These are phyloP conservation scores for Nephrocerus scutellatus DNA, from an alignment of 2,888 invertebrate species.

Conservation along the genomic window DNA sequence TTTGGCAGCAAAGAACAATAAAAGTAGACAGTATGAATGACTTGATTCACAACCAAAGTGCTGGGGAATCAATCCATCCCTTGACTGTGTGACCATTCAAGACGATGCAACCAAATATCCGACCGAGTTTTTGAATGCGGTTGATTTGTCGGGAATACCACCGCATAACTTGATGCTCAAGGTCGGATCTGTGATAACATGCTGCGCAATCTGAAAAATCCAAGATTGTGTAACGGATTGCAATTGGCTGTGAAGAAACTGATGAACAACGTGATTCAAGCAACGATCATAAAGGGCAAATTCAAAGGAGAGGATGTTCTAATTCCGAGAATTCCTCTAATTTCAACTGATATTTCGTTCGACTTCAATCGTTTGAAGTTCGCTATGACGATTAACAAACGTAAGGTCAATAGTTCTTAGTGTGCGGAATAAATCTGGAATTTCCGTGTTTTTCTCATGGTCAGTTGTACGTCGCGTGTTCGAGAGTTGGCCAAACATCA, in stretches of 20 bases:
- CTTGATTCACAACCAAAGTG: constrained; percentile 5
- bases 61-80: neutral
- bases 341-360: constrained; percentile 33
- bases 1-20: constrained; percentile 7
- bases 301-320: constrained; percentile 24
- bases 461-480: constrained; percentile 30
- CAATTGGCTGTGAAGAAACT: constrained; percentile 9
- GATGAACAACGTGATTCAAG: constrained; percentile 22
- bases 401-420: constrained; percentile 31
- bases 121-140: too few relatives aligned
- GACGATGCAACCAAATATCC: constrained; percentile 5
- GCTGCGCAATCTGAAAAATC: constrained; percentile 28
- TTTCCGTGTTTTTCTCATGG: constrained; percentile 32
- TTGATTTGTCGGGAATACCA: too few relatives aligned
- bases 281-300: constrained; percentile 22
- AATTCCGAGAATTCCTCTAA: constrained; percentile 35
- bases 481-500: constrained; percentile 22
- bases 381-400: constrained; percentile 35
- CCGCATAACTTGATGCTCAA: too few relatives aligned
- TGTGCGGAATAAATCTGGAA: constrained; percentile 30
- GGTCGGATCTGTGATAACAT: too few relatives aligned
- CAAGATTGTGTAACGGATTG: constrained; percentile 28
- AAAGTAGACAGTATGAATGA: constrained; percentile 7
- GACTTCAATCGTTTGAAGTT: constrained; percentile 34
- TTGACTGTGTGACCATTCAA: neutral